Base-by-base conservation (phyloP, 2,797 vertebrate species). In the Liparis tanakae region DNA sequence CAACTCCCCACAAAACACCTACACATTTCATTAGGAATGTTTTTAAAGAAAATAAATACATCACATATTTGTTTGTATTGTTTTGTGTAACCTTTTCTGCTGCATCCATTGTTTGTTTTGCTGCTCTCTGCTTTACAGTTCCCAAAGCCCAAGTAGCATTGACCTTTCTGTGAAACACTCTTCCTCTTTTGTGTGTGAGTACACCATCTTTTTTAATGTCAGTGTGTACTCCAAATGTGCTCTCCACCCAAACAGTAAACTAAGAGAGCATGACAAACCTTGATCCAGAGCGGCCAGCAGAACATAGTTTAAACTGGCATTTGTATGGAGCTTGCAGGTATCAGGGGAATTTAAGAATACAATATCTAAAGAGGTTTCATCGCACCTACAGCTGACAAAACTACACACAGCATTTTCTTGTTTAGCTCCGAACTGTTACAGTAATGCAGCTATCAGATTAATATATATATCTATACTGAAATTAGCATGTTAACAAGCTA, bases 121-220 rank as follows among this genome's bases (percentile, higher is more conserved):
- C 25, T 22, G 50, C 62, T 53, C 62, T 64, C 70, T 15, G 51
- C 43, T 58, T 22, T 39, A 10, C 6, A 7, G 0, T 14, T n/a
- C 13, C 25, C 15, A 4, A 6, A 20, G 44, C 30, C 25, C 41
- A 13, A 67, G 58, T 43, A 50, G 55, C 34, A 6, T 2, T 70
- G 81, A 83, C 77, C 73, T 83, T 83, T 79, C 25, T 12, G 4
- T 18, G 53, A 76, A 76, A 58, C 65, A 58, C 76, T 70, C 41
- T 36, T 51, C 34, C 61, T 67, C 61, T 70, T 33, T 60, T 25
- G 56, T 43, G 56, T 44, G 12, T 43, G 51, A 82, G 63, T 22
- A 20, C 54, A 43, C 10, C 62, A 10, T 50, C 22, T 66, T 60
- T 43, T 51, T 63, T 12, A 13, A 77, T 59, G 58, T 64, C 48